Conservation (phyloP, 2,888 invertebrate species). For the Cantharis lateralis region DNA sequence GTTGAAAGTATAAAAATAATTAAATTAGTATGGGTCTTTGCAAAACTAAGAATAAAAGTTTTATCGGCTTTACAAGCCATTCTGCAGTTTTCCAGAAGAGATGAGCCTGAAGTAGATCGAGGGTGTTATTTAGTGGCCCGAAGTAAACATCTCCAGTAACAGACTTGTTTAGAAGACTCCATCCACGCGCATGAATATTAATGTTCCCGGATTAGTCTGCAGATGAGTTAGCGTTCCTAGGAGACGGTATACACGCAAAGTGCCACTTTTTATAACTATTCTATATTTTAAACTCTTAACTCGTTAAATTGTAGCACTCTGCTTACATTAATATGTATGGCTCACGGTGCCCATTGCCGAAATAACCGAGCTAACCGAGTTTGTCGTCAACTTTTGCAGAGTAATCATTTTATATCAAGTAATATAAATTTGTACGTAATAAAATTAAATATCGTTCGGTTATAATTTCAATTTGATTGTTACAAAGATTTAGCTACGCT, state of each 20-base stretch:
- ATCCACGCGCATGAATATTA: slow-evolving; percentile 50
- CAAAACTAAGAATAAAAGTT: not conserved
- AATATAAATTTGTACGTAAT: not conserved
- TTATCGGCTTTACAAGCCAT: not conserved
- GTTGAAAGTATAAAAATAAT: not conserved
- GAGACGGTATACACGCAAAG: slow-evolving; percentile 37
- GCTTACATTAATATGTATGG: slow-evolving; percentile 37
- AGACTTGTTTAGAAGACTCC: slow-evolving; percentile 44
- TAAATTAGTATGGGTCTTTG: not conserved
- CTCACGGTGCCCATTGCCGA: slow-evolving; percentile 27
- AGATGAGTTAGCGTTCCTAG: slow-evolving; percentile 44
- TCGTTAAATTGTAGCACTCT: slow-evolving; percentile 40
- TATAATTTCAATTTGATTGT: not conserved
- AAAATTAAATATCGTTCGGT: not conserved
- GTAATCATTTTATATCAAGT: not conserved
- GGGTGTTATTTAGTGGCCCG: slow-evolving; percentile 21
- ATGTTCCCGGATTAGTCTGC: slow-evolving; percentile 47
- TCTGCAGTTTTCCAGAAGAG: not conserved
- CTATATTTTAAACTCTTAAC: slow-evolving; percentile 41
- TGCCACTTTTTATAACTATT: slow-evolving; percentile 42
- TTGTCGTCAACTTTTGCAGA: not conserved
- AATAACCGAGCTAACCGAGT: not conserved
- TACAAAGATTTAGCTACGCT: not conserved
- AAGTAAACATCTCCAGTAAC: slow-evolving; percentile 37
- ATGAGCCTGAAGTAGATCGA: slow-evolving; percentile 15